Evolutionary conservation across 1,140 invertebrate species (phyloP), one percentile per base, ranked within the genome.

Genomic region (Conopomorpha cramerella): DNA sequence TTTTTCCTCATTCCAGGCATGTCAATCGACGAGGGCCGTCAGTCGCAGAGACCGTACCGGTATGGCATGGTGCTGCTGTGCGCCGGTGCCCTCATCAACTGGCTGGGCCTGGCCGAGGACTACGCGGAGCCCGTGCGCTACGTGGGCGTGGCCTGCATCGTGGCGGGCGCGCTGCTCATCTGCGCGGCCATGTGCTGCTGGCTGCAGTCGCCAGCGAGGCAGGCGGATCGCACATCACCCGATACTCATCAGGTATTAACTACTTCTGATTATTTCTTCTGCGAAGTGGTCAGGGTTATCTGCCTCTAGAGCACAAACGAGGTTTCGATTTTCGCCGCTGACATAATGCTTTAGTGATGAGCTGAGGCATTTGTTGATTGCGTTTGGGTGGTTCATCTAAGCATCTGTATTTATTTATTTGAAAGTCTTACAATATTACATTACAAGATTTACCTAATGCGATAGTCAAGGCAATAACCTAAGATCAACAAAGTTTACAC

Each of bases 181-280:
- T 87, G 86, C 55, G 81, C 85, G 29, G 86, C 87, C 14, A 88
- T 90, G 84, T 89, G 86, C 54, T 87, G 86, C 52, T 90, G 88
- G 88, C 76, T 89, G 44, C 83, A 85, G 54, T 79, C 82, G 36
- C 84, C 84, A 10, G 80, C 82, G 25, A 53, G 73, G 32, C 60
- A 72, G 42, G 71, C 74, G 27, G 71, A 76, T 38, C 55, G 66
- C 39, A 47, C 64, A 18, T 63, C 63, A 45, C 65, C 74, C 43
- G 65, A 71, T 36, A 70, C 68, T 37, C 72, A 78, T 46, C 77
- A 78, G 61, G 77, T 79, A 39, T n/a, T n/a, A n/a, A n/a, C n/a
- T n/a, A n/a, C n/a, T n/a, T n/a, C n/a, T n/a, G n/a, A n/a, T n/a
- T n/a, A n/a, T n/a, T n/a, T n/a, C n/a, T n/a, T n/a, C n/a, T n/a